Evolutionary conservation across 2,888 invertebrate genomes (phyloP), one percentile per base, ranked within the genome.

Genomic region (Eupelmus urozonus): DNA sequence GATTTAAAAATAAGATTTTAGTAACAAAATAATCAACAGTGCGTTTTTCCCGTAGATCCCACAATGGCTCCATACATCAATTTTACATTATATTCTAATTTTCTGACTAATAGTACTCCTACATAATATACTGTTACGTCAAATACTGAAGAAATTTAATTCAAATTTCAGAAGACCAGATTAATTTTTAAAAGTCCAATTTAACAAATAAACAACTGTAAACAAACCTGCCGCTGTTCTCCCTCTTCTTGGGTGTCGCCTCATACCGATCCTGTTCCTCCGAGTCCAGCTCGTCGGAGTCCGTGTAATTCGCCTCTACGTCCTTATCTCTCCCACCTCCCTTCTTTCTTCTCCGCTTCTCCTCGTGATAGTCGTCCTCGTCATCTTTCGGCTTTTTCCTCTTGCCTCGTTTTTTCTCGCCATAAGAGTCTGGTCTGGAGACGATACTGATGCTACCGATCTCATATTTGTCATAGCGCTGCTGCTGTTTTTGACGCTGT

Each of bases 361-460:
- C 83, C 2, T 85, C 85, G 9, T 29, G 40, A 65, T 72, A 20
- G 18, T 67, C 69, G 0, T 69, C 57, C 1, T 53, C 65, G 25
- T 53, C 49, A 16, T 66, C 66, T 1, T 27, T 18, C 9, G 49
- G 25, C 16, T 65, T 53, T 25, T 29, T 40, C 9, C 75, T 25
- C 34, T 66, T 72, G 18, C 9, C 7, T 1, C 67, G 20, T 18
- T 29, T 66, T 23, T 40, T 59, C 5, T 34, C 59, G 5, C 27
- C 27, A 42, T 82, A 78, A 23, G 77, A 72, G 9, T 82, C 79
- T 1, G 72, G 16, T 4, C 84, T 82, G 0, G 89, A 88, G 29
- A 89, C 85, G 27, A 89, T 87, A 34, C 88, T 89, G 62, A 89
- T 87, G 40, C 80, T 86, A 0, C 85, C 81, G 77, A 84, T 57